phyloP scores from a whole-genome alignment of 2,797 vertebrate genomes.

The Orientallactaga sibirica region DNA sequence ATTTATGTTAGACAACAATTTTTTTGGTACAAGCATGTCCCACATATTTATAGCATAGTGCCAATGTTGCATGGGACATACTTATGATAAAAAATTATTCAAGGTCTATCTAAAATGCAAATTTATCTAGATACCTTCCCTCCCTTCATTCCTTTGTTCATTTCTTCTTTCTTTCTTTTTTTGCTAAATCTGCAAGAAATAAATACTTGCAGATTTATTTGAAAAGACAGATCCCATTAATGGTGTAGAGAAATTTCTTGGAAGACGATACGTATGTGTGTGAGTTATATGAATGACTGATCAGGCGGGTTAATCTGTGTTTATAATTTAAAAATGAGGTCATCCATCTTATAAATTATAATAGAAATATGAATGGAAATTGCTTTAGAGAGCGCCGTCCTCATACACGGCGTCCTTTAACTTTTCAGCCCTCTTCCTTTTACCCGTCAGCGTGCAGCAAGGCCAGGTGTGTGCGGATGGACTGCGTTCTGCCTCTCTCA shows the following conservation, averaged over 20 bases:
- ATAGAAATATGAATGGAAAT: too few relatives aligned
- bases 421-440: neutral
- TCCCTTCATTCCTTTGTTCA: too few relatives aligned
- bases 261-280: neutral
- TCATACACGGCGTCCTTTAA: accelerated
- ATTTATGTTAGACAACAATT: too few relatives aligned
- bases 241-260: neutral
- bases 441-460: too few relatives aligned
- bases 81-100: neutral
- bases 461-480: accelerated
- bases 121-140: neutral
- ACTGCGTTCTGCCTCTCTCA: neutral
- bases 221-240: neutral
- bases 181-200: neutral
- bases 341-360: neutral
- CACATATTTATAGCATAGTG: neutral
- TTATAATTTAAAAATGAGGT: neutral
- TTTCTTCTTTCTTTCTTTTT: neutral
- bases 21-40: neutral
- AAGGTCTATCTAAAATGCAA: neutral
- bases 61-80: neutral
- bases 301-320: neutral
- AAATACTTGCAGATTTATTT: neutral
- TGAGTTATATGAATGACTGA: neutral
- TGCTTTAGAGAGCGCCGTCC: neutral